A percentile compares a stretch with the other conserved stretches of the same genome.
These are phyloP conservation scores for Siphonodentalium dalli DNA, from an alignment of 2,888 invertebrate species.

Conservation along the genomic window DNA sequence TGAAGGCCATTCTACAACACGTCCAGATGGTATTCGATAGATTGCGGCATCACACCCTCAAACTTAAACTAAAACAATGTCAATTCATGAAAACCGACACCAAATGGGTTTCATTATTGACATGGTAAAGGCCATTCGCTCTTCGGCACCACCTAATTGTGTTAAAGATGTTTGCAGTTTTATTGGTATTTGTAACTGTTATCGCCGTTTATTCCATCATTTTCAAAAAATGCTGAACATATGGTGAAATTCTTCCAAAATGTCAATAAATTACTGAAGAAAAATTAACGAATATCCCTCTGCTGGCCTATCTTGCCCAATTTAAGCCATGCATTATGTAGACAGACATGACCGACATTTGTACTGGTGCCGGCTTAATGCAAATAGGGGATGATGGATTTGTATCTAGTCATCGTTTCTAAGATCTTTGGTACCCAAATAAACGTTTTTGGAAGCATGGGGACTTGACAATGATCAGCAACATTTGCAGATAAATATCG, in stretches of 20 bases:
- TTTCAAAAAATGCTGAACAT: conserved; percentile 22
- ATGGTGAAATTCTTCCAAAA: too few species aligned
- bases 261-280: conserved; percentile 6
- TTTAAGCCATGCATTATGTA: conserved; percentile 4
- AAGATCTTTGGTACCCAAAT: too few species aligned
- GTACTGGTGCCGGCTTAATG: neutral
- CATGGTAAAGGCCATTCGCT: conserved; percentile 17
- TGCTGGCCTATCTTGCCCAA: neutral
- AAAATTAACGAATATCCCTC: neutral
- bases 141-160: conserved; percentile 16
- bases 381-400: too few species aligned
- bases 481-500: too few species aligned
- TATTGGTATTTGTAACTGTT: conserved; percentile 30
- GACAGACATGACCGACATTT: conserved; percentile 1
- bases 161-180: conserved; percentile 26
- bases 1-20: conserved; percentile 10
- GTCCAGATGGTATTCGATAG: conserved; percentile 8
- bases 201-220: conserved; percentile 29
- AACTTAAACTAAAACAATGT: conserved; percentile 13
- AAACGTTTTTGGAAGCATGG: too few species aligned
- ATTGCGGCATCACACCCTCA: conserved; percentile 6
- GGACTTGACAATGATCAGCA: too few species aligned
- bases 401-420: too few species aligned
- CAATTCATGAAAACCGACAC: too few species aligned
- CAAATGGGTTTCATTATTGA: too few species aligned